Evolutionary conservation across 2,888 invertebrate species (phyloP).

Genomic region (Thumatha senex): DNA sequence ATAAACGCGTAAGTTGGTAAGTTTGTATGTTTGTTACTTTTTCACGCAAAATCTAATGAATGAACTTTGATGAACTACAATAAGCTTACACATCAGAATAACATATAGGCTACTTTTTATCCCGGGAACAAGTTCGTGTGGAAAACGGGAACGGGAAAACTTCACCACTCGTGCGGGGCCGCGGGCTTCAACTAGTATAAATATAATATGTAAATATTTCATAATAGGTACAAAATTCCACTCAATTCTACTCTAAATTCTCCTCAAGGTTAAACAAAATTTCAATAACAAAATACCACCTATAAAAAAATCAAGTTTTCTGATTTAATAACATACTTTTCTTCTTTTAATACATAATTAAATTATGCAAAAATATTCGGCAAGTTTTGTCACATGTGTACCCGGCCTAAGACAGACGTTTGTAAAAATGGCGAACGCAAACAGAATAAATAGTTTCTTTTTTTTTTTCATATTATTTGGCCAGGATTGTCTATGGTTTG

Average conservation of each 20-base stretch:
- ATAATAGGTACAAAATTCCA: not conserved
- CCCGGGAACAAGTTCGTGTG: no score
- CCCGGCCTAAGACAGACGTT: constrained; percentile 5
- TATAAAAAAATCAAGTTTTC: not conserved
- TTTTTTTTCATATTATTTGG: constrained; percentile 16
- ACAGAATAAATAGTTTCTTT: constrained; percentile 22
- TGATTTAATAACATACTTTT: not conserved
- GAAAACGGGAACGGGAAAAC: no score
- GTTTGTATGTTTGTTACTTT: no score
- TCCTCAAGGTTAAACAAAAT: not conserved
- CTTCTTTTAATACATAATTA: no score
- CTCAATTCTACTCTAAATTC: not conserved
- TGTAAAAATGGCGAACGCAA: constrained; percentile 28
- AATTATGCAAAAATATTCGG: not conserved
- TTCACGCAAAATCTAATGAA: no score
- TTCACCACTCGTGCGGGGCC: no score
- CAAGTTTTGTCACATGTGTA: not conserved
- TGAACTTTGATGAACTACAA: no score
- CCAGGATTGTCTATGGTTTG: constrained; percentile 6
- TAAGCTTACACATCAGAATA: no score
- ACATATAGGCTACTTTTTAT: no score
- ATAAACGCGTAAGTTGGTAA: no score
- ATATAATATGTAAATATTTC: no score
- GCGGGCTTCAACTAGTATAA: no score
- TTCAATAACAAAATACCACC: not conserved